These are phyloP conservation scores for Calyptomena viridis DNA, from an alignment of 2,113 vertebrate species.

Conservation along the genomic window DNA sequence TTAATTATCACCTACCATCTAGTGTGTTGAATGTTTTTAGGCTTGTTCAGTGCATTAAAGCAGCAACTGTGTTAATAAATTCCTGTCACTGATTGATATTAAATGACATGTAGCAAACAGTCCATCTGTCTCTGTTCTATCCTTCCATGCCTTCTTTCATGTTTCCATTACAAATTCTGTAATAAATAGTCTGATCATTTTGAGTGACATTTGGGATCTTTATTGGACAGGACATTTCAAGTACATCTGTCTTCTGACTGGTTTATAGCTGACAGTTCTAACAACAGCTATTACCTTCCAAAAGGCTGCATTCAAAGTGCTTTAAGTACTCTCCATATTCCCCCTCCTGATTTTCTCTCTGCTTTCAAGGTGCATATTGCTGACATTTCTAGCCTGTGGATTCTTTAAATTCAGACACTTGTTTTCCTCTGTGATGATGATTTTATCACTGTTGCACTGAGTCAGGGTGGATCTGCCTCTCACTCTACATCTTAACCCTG, in stretches of 20 bases:
- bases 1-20: not conserved
- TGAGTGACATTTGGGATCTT: constrained; percentile 54
- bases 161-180: constrained; percentile 14
- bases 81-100: constrained; percentile 8
- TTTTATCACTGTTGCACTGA: not conserved
- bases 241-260: constrained; percentile 24
- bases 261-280: constrained; percentile 45
- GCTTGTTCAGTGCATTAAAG: not conserved
- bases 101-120: constrained; percentile 32
- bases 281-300: constrained; percentile 21
- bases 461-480: not conserved
- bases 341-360: not conserved
- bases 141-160: not conserved
- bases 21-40: not conserved
- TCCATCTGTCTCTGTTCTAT: constrained; percentile 8
- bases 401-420: not conserved
- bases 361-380: not conserved
- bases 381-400: not conserved
- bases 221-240: constrained; percentile 54
- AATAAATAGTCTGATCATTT: constrained; percentile 58
- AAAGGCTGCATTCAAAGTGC: not conserved
- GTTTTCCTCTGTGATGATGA: not conserved
- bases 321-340: not conserved
- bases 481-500: not conserved
- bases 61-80: constrained; percentile 35